Conservation (phyloP, 2,113 vertebrate species). For the Datnioides undecimradiatus region DNA sequence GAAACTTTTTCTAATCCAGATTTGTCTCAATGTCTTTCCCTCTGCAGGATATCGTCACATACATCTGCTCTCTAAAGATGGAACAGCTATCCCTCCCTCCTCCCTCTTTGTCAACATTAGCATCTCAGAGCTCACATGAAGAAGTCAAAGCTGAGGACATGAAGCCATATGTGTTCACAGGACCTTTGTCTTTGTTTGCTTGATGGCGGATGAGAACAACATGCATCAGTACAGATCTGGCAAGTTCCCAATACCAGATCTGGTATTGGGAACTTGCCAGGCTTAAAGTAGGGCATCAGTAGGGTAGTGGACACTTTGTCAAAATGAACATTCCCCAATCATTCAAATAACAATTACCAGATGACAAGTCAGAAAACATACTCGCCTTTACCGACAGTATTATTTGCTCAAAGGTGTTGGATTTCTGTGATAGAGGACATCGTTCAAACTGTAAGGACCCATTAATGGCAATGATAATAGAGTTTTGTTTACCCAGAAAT, state of each 20-base stretch:
- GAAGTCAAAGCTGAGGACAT: neutral
- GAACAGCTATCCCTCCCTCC: constrained; percentile 90
- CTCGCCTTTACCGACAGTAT: too few relatives aligned
- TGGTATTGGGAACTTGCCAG: neutral
- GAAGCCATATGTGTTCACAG: neutral
- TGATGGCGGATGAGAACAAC: neutral
- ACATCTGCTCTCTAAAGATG: constrained; percentile 94
- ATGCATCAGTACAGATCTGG: neutral
- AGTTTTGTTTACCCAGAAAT: neutral
- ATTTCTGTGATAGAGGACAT: neutral
- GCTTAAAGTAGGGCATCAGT: neutral
- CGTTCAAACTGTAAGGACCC: too few relatives aligned
- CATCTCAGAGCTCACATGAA: constrained; percentile 78
- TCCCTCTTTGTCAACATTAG: constrained; percentile 91
- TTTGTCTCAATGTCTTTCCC: neutral
- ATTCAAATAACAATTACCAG: neutral
- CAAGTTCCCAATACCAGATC: too few relatives aligned
- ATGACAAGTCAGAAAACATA: neutral
- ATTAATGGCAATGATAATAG: neutral
- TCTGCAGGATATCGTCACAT: constrained; percentile 93
- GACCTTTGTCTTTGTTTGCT: neutral
- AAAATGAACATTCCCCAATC: neutral
- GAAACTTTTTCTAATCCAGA: neutral
- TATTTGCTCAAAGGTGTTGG: neutral
- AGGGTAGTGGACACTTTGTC: neutral